phyloP scores from a whole-genome alignment of 1,140 invertebrate genomes.

The Drosophila willistoni region DNA sequence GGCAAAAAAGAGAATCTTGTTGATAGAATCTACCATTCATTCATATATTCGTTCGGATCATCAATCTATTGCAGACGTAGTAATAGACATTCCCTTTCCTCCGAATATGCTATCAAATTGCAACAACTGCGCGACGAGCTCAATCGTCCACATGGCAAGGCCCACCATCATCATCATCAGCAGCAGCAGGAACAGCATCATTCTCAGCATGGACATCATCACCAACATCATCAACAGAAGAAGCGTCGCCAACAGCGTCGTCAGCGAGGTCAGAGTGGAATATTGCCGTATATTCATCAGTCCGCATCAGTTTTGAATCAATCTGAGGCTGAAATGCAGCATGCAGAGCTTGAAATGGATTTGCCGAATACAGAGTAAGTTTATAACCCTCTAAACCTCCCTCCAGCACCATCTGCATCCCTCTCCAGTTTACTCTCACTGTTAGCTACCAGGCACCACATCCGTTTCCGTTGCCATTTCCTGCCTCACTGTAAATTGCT shows the following conservation, averaged over 20 bases:
- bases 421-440: not conserved
- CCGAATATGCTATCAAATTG: conserved; percentile 64
- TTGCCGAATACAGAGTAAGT: conserved; percentile 67
- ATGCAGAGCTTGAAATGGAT: conserved; percentile 40
- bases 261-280: conserved; percentile 36
- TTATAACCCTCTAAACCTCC: conserved; percentile 3
- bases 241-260: conserved; percentile 51
- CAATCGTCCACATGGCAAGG: conserved; percentile 55
- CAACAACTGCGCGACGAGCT: conserved; percentile 72
- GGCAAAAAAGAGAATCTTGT: not conserved
- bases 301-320: conserved; percentile 56
- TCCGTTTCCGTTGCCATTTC: conserved; percentile 75
- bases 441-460: conserved; percentile 33
- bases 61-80: conserved; percentile 11
- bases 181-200: conserved; percentile 30
- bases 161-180: conserved; percentile 35
- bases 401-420: too few relatives aligned
- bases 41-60: not conserved
- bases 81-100: conserved; percentile 33
- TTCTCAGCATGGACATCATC: conserved; percentile 16
- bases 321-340: conserved; percentile 40
- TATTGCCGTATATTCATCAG: conserved; percentile 33
- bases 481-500: conserved; percentile 67
- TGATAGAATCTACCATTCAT: not conserved
- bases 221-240: conserved; percentile 47